Conservation (phyloP, 2,888 invertebrate genomes). For the Cryptops parisi region DNA sequence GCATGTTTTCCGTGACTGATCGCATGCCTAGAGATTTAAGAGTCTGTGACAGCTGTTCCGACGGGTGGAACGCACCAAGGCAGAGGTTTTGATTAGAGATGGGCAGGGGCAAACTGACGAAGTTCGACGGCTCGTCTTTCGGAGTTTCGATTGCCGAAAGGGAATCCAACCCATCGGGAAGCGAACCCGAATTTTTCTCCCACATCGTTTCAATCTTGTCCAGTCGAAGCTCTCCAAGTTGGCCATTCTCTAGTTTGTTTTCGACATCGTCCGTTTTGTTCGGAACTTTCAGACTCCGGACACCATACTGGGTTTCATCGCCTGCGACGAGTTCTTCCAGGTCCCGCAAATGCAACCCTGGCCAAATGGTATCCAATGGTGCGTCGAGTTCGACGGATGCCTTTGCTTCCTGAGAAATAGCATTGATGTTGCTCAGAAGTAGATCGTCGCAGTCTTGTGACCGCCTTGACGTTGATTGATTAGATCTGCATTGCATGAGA, state of each 20-base stretch:
- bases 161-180: not conserved
- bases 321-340: not conserved
- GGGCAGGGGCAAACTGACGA: not conserved
- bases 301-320: not conserved
- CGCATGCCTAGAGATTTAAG: not conserved
- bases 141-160: constrained; percentile 2
- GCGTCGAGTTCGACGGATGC: not conserved
- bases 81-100: not conserved
- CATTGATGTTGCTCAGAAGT: not conserved
- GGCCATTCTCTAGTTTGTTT: not conserved
- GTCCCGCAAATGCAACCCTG: not conserved
- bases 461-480: not conserved
- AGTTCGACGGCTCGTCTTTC: not conserved
- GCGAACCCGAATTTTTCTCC: not conserved
- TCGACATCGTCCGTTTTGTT: not conserved
- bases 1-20: not conserved
- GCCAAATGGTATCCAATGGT: not conserved
- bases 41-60: not conserved
- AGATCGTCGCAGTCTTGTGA: not conserved
- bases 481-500: not conserved
- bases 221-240: not conserved
- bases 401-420: not conserved
- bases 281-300: not conserved
- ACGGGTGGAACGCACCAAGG: not conserved
- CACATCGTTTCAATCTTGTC: not conserved